Percentiles rank a stretch among this genome's conserved stretches.
phyloP scores from a whole-genome alignment of 2,797 vertebrate genomes.

The Lithobates pipiens region DNA sequence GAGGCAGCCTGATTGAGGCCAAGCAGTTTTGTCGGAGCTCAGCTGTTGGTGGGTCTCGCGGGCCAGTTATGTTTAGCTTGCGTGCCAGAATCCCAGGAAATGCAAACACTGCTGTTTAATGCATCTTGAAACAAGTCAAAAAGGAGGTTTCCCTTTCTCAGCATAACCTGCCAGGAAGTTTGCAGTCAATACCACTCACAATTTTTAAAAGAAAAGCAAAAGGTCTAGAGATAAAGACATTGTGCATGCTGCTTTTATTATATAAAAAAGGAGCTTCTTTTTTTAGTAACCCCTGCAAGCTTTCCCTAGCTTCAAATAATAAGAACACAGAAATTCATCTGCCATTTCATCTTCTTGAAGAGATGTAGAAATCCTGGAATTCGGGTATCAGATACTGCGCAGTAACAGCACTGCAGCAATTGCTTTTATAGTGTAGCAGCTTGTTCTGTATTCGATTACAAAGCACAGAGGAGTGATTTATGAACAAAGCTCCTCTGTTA shows the following conservation, averaged over 20 bases:
- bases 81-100: conserved; percentile 3
- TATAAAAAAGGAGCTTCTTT: too few relatives aligned
- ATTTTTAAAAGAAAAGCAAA: neutral
- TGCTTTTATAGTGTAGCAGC: conserved; percentile 44
- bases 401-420: conserved; percentile 10
- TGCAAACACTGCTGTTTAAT: conserved; percentile 25
- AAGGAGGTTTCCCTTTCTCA: conserved; percentile 37
- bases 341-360: neutral
- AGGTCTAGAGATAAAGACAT: neutral
- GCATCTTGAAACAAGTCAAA: neutral
- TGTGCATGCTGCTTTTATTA: too few relatives aligned
- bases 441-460: conserved; percentile 40
- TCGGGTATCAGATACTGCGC: conserved; percentile 21
- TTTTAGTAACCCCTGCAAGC: too few relatives aligned
- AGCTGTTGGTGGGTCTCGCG: conserved; percentile 16
- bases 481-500: conserved; percentile 25
- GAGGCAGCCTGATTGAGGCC: conserved; percentile 32
- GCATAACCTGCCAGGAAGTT: conserved; percentile 20
- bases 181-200: neutral
- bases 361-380: conserved; percentile 24
- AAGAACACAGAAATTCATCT: neutral
- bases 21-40: conserved; percentile 21
- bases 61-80: conserved; percentile 23
- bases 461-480: conserved; percentile 37
- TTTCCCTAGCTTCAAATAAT: neutral